These are phyloP conservation scores for Datnioides undecimradiatus DNA, from an alignment of 2,113 vertebrate species.

Conservation along the genomic window DNA sequence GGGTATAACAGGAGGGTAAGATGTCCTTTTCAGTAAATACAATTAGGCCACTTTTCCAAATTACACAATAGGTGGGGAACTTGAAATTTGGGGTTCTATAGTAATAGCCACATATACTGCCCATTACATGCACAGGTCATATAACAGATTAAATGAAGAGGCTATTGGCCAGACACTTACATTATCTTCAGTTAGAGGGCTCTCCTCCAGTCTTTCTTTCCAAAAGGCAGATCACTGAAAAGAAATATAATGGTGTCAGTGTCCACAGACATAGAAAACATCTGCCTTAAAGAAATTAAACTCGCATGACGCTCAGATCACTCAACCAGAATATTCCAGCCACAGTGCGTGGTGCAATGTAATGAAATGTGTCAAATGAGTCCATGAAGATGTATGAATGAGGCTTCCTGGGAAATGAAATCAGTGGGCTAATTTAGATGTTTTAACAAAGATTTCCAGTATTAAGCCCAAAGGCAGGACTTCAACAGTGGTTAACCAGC, in stretches of 20 bases:
- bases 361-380: constrained; percentile 33
- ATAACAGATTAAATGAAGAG: constrained; percentile 7
- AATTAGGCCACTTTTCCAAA: constrained; percentile 46
- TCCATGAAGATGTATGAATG: constrained; percentile 10
- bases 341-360: background rate
- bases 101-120: constrained; percentile 6
- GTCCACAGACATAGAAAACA: background rate
- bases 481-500: constrained; percentile 59
- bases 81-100: constrained; percentile 23
- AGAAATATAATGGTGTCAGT: constrained; percentile 31
- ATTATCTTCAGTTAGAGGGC: constrained; percentile 32
- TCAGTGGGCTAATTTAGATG: constrained; percentile 26
- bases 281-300: background rate
- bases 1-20: constrained; percentile 33
- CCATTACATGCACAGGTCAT: background rate
- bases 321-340: background rate
- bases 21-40: constrained; percentile 53
- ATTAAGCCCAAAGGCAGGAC: constrained; percentile 58
- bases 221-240: constrained; percentile 56
- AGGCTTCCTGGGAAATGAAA: constrained; percentile 14
- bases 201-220: constrained; percentile 38
- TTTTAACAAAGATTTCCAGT: constrained; percentile 37
- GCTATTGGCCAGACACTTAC: constrained; percentile 51
- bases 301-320: background rate
- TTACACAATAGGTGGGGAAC: constrained; percentile 34